These are phyloP conservation scores for Tiliacea citrago DNA, from an alignment of 2,888 invertebrate genomes.

Conservation along the genomic window DNA sequence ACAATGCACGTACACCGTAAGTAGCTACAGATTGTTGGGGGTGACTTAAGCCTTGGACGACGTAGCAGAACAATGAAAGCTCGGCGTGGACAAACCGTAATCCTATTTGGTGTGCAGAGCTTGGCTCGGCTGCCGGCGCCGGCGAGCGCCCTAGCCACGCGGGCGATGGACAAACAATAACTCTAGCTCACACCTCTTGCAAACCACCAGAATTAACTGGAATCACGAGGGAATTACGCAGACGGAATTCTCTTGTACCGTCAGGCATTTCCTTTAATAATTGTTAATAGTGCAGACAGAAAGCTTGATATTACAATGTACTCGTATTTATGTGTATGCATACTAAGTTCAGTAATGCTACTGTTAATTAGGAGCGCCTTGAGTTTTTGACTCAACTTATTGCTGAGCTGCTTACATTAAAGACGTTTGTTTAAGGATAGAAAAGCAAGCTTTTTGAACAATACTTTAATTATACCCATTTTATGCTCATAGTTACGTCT, in stretches of 20 bases:
- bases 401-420: not conserved
- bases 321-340: constrained; percentile 8
- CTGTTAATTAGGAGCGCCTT: constrained; percentile 23
- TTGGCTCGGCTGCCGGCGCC: constrained; percentile 48
- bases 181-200: constrained; percentile 70
- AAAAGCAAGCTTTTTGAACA: not conserved
- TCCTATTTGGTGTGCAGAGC: constrained; percentile 75
- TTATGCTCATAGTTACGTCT: not conserved
- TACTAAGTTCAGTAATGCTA: not conserved
- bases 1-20: constrained; percentile 68
- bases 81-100: constrained; percentile 76
- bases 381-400: constrained; percentile 16
- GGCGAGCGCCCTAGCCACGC: constrained; percentile 30
- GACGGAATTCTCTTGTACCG: constrained; percentile 57
- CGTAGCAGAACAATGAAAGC: constrained; percentile 74
- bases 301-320: constrained; percentile 21
- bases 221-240: constrained; percentile 62
- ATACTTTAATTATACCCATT: not conserved
- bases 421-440: not conserved
- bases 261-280: constrained; percentile 45
- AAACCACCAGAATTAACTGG: constrained; percentile 63
- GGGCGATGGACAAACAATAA: constrained; percentile 75
- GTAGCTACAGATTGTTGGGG: constrained; percentile 70
- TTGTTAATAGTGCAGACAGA: constrained; percentile 35
- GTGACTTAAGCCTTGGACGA: constrained; percentile 69